Percentiles rank a stretch among this genome's conserved stretches.
Conservation (phyloP, 2,888 invertebrate species). For the Hypsopygia costalis region DNA sequence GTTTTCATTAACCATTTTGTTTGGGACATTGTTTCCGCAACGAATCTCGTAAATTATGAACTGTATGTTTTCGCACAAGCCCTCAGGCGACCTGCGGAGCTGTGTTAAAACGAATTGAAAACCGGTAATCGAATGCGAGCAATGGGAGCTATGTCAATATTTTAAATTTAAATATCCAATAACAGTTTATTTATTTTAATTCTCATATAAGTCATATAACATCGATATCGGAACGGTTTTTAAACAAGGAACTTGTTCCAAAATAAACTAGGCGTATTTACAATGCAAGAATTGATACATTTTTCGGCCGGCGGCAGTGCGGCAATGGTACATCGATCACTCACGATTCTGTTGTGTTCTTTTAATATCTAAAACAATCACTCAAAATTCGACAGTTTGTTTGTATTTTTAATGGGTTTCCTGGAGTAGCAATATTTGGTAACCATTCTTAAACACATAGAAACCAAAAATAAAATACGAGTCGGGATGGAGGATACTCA, state of each 20-base stretch:
- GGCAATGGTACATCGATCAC: not conserved
- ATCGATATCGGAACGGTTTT: constrained; percentile 50
- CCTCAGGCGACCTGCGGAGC: constrained; percentile 60
- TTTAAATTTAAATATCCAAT: constrained; percentile 73
- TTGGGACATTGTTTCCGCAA: constrained; percentile 67
- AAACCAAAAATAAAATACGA: too few species aligned
- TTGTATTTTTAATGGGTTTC: too few species aligned
- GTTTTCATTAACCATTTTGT: constrained; percentile 73
- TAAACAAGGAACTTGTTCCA: constrained; percentile 33
- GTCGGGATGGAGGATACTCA: too few species aligned
- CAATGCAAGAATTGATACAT: too few species aligned
- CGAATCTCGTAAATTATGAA: constrained; percentile 72
- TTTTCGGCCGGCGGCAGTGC: not conserved
- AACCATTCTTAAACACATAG: too few species aligned
- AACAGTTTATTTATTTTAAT: constrained; percentile 44
- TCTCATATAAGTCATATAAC: constrained; percentile 51
- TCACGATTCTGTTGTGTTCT: not conserved
- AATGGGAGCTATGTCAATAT: constrained; percentile 74
- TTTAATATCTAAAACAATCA: not conserved
- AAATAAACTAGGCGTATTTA: not conserved
- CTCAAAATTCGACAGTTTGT: not conserved
- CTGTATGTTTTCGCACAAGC: constrained; percentile 58
- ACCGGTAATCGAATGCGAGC: constrained; percentile 76
- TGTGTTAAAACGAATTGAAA: constrained; percentile 75
- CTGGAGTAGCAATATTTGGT: too few species aligned